Evolutionary conservation across 1,140 invertebrate species (phyloP).

Genomic region (Drosophila eugracilis): DNA sequence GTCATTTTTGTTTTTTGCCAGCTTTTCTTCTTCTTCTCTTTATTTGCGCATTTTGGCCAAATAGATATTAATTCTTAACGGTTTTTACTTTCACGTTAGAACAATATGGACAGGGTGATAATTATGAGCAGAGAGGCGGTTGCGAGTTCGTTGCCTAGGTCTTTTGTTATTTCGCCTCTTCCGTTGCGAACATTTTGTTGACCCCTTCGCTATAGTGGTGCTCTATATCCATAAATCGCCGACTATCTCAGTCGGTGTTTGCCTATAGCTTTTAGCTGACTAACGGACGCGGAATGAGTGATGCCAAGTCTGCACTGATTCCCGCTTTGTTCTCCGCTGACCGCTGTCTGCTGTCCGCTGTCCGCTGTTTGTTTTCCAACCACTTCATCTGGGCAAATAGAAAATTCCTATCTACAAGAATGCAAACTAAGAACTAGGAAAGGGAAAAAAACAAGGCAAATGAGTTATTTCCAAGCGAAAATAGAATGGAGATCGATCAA

Average conservation of each 20-base stretch:
- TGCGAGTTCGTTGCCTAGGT: slow-evolving; percentile 67
- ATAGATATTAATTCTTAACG: slow-evolving; percentile 83
- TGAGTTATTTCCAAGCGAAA: slow-evolving; percentile 27
- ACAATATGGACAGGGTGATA: slow-evolving; percentile 80
- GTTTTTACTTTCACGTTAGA: slow-evolving; percentile 83
- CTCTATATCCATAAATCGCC: slow-evolving; percentile 28
- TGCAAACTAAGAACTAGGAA: slow-evolving; percentile 56
- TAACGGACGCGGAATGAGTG: slow-evolving; percentile 65
- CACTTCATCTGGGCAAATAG: slow-evolving; percentile 52
- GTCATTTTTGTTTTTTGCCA: slow-evolving; percentile 19
- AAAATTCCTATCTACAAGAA: slow-evolving; percentile 53
- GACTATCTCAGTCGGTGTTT: slow-evolving; percentile 11
- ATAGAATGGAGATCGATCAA: slow-evolving; percentile 18
- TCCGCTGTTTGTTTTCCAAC: slow-evolving; percentile 34
- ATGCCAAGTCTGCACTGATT: slow-evolving; percentile 60
- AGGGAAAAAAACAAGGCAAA: slow-evolving; percentile 2
- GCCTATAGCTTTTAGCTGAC: slow-evolving; percentile 31
- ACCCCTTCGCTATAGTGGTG: slow-evolving; percentile 14
- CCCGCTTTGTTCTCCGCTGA: slow-evolving; percentile 19
- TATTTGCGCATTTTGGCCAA: slow-evolving; percentile 47
- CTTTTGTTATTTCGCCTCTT: slow-evolving; percentile 63
- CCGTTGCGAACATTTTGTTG: slow-evolving; percentile 29
- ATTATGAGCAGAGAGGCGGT: slow-evolving; percentile 67
- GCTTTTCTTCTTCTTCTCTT: slow-evolving; percentile 17
- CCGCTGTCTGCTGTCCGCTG: too few relatives aligned